Evolutionary conservation across 92 coral and sea anemone genomes (phyloP).

Genomic region (Bergia puertoricense): DNA sequence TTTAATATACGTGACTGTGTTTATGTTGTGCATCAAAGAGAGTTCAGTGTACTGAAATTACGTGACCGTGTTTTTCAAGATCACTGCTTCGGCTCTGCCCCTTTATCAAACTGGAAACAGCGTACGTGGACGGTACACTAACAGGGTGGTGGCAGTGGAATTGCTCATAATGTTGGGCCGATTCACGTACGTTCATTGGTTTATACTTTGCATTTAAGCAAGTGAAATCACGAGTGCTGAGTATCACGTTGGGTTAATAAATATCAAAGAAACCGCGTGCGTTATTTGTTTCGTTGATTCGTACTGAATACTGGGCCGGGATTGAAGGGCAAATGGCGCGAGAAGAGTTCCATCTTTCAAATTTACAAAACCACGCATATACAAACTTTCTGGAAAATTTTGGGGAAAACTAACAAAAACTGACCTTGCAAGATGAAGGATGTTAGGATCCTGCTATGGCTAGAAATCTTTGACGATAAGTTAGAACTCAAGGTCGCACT

Average conservation of each 20-base stretch:
- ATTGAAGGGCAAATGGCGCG: too few relatives aligned
- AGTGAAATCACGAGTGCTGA: not conserved
- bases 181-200: conserved; percentile 5
- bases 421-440: too few relatives aligned
- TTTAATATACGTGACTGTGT: not conserved
- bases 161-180: not conserved
- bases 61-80: not conserved
- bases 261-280: too few relatives aligned
- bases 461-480: too few relatives aligned
- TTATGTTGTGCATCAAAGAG: not conserved
- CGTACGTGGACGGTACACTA: conserved; percentile 13
- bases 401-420: too few relatives aligned
- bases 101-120: conserved; percentile 10
- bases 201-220: not conserved
- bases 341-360: too few relatives aligned
- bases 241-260: not conserved
- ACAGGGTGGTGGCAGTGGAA: not conserved
- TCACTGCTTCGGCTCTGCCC: not conserved
- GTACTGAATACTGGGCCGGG: too few relatives aligned
- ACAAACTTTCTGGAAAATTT: too few relatives aligned
- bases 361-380: too few relatives aligned
- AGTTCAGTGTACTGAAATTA: not conserved
- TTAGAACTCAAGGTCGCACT: too few relatives aligned
- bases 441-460: too few relatives aligned
- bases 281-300: too few relatives aligned